Base-by-base conservation (phyloP, 2,888 invertebrate species). In the Apamea monoglypha region DNA sequence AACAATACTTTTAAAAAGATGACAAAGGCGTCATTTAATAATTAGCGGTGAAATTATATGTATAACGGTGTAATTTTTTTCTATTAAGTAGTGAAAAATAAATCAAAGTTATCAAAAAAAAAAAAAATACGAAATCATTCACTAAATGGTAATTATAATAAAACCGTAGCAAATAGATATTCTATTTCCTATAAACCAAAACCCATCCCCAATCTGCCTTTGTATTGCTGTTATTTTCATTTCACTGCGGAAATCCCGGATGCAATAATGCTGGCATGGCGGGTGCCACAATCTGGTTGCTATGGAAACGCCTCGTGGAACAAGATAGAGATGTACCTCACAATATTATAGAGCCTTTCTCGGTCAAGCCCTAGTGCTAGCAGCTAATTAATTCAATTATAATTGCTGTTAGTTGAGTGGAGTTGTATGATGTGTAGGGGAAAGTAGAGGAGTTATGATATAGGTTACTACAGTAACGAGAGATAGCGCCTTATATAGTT, bases 281-380 rank as follows among this genome's bases (percentile, higher is more conserved):
- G 59, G 53, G 21, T 74, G 69, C 74, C 59, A 68, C 76, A 76
- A 72, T 81, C 71, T 70, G 44, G 86, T 88, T 61, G 69, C 86
- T 76, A 86, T 89, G 66, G 80, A 32, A 74, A 90, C 89, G 81
- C 83, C 80, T 87, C 79, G 83, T 85, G 81, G 76, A 82, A 68
- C 67, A 66, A 66, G 74, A 81, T 81, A 84, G 72, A 75, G 78
- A 78, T 86, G 82, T 73, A 64, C 70, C 25, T 44, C 50, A 74
- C 66, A 50, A 79, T 75, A 69, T 71, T 75, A 32, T 14, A 53
- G 40, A 78, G 47, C 14, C 68, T 80, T 81, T 69, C 80, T 59
- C 78, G 84, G 81, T 80, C 86, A 89, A 80, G 76, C 76, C 74
- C 68, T 72, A 36, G 61, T 16, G 59, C 29, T 59, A 53, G 56